Evolutionary conservation across 2,113 vertebrate species (phyloP).

Genomic region (Pelvicachromis taeniatus): DNA sequence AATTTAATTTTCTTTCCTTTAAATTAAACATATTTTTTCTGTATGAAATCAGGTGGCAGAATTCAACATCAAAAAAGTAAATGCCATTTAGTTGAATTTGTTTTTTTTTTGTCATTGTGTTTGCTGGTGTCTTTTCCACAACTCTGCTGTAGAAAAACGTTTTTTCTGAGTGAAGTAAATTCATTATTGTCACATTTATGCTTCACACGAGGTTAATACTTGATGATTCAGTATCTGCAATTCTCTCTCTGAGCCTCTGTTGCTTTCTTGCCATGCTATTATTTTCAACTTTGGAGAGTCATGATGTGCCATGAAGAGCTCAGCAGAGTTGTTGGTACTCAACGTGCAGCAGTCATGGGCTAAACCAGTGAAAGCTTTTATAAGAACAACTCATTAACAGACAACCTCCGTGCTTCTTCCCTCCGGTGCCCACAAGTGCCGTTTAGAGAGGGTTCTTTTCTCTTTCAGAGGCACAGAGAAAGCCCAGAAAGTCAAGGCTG

Average conservation of each 20-base stretch:
- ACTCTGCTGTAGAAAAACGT: not conserved
- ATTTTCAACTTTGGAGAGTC: not conserved
- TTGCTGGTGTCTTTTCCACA: not conserved
- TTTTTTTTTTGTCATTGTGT: not conserved
- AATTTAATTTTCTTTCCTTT: not conserved
- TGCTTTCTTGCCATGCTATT: not conserved
- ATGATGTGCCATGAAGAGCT: not conserved
- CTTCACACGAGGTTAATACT: not conserved
- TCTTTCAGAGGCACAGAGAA: constrained; percentile 55
- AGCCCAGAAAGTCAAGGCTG: constrained; percentile 67
- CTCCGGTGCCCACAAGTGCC: constrained; percentile 48
- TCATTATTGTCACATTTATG: not conserved
- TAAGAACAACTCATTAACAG: constrained; percentile 68
- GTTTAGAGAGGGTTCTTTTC: constrained; percentile 63
- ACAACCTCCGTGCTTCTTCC: constrained; percentile 43
- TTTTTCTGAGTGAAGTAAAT: not conserved
- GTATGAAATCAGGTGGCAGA: not conserved
- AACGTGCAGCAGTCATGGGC: constrained; percentile 34
- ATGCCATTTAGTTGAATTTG: not conserved
- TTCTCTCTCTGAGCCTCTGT: not conserved
- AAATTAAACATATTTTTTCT: not conserved
- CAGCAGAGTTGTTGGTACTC: constrained; percentile 21
- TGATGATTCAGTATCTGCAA: not conserved
- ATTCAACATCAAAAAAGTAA: not conserved
- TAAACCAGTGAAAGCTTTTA: constrained; percentile 49